Evolutionary conservation across 1,140 invertebrate species (phyloP).

Genomic region (Drosophila nebulosa): DNA sequence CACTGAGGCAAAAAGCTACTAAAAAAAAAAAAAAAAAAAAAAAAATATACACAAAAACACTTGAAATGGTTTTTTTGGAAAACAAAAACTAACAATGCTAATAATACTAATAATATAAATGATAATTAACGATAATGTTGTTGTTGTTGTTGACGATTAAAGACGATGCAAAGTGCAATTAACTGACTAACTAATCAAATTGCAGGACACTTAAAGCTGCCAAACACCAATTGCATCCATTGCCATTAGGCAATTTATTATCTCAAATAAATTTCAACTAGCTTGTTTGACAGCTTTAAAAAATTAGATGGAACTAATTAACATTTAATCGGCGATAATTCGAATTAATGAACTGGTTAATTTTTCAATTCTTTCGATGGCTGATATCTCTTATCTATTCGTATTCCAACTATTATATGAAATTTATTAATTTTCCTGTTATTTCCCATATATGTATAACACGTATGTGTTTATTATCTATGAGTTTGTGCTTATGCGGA

Average conservation of each 20-base stretch:
- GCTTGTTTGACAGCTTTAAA: neutral
- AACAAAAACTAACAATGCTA: slow-evolving; percentile 28
- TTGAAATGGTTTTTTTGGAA: slow-evolving; percentile 72
- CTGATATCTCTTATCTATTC: neutral
- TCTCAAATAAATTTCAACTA: neutral
- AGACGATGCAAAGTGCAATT: slow-evolving; percentile 16
- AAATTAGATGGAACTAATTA: neutral
- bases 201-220: neutral
- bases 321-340: neutral
- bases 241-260: too few species aligned
- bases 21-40: slow-evolving; percentile 5
- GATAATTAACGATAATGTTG: slow-evolving; percentile 31
- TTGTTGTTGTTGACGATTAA: slow-evolving; percentile 56
- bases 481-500: neutral
- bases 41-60: slow-evolving; percentile 47
- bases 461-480: neutral
- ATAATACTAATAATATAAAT: slow-evolving; percentile 24
- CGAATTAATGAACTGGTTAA: neutral
- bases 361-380: neutral
- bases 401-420: neutral
- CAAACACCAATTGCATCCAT: neutral
- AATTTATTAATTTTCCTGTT: neutral
- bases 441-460: neutral
- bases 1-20: slow-evolving; percentile 69
- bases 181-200: slow-evolving; percentile 10